Evolutionary conservation across 2,113 vertebrate species (phyloP).

Genomic region (Cebus imitator): DNA sequence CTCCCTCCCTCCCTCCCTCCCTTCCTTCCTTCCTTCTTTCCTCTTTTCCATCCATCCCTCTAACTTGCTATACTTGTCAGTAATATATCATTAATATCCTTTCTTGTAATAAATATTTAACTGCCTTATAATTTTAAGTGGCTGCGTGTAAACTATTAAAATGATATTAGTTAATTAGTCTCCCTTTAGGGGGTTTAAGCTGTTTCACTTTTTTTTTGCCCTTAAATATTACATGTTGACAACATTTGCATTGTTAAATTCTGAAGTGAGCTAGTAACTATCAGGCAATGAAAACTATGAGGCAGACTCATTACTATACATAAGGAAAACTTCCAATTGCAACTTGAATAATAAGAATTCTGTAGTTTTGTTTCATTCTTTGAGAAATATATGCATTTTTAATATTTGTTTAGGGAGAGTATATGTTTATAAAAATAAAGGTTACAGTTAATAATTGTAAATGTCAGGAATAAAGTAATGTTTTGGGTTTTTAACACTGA

Average conservation of each 20-base stretch:
- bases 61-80: neutral
- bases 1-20: accelerated
- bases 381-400: neutral
- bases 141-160: neutral
- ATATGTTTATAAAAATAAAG: neutral
- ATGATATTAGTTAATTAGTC: neutral
- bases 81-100: neutral
- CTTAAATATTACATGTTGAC: neutral
- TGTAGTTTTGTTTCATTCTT: neutral
- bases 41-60: neutral
- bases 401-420: neutral
- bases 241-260: neutral
- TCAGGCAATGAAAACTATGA: neutral
- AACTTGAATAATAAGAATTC: neutral
- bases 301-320: neutral
- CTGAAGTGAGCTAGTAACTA: neutral
- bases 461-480: neutral
- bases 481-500: neutral
- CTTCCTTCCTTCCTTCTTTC: accelerated
- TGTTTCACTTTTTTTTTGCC: neutral
- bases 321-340: neutral
- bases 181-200: neutral
- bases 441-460: neutral
- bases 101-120: neutral
- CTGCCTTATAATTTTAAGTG: conserved; percentile 5